phyloP scores from a whole-genome alignment of 1,140 invertebrate species.

The Meloidogyne exigua region DNA sequence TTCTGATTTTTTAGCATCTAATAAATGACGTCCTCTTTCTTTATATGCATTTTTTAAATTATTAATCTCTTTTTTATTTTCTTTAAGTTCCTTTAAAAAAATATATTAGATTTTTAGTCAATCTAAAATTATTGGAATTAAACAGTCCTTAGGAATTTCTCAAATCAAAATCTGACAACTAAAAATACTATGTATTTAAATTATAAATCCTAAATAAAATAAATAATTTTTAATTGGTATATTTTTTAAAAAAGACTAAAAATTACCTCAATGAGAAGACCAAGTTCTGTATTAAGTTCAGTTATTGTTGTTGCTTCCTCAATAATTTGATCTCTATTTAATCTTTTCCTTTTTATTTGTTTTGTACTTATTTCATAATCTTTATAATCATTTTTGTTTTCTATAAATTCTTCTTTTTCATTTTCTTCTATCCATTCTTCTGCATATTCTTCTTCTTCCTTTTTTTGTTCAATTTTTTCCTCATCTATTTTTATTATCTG shows the following conservation, averaged over 20 bases:
- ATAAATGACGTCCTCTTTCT: conserved; percentile 8
- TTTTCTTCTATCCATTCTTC: neutral
- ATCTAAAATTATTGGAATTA: no score
- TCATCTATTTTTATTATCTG: conserved; percentile 3
- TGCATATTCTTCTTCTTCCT: conserved; percentile 9
- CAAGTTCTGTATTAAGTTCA: conserved; percentile 24
- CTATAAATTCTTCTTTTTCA: neutral
- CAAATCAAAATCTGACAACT: no score
- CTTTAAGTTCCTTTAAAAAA: conserved; percentile 30
- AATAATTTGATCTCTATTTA: conserved; percentile 16
- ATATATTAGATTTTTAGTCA: neutral
- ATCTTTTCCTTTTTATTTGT: conserved; percentile 3
- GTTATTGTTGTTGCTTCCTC: conserved; percentile 18
- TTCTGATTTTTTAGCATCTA: conserved; percentile 8
- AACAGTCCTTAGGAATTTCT: no score
- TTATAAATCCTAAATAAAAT: no score
- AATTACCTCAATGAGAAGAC: conserved; percentile 19
- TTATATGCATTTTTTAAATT: conserved; percentile 15
- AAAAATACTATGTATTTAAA: no score
- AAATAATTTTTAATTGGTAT: no score
- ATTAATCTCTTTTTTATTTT: conserved; percentile 23
- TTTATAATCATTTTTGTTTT: neutral
- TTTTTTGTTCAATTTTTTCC: conserved; percentile 3
- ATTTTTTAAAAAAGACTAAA: no score
- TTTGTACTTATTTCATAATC: neutral